Conservation (phyloP, 2,113 vertebrate genomes). For the Pygoscelis adeliae region DNA sequence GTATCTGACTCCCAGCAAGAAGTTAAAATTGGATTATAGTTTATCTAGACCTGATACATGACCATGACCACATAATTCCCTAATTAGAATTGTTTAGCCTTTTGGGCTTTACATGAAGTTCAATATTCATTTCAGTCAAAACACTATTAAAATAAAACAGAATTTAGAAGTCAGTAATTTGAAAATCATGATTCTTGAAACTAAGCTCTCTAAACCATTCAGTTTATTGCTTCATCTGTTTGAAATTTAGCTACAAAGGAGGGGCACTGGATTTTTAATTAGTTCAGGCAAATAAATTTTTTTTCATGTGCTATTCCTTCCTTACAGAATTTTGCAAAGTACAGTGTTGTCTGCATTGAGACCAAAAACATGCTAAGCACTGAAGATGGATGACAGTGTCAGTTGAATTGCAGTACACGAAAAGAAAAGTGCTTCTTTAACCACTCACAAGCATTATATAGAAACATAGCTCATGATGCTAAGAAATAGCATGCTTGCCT, state of each 20-base stretch:
- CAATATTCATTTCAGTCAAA: constrained; percentile 6
- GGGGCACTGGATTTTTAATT: not conserved
- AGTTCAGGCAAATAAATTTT: not conserved
- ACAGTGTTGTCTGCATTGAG: not conserved
- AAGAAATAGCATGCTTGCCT: not conserved
- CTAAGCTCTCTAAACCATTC: not conserved
- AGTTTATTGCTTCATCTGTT: not conserved
- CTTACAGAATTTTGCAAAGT: not conserved
- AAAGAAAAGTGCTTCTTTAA: constrained; percentile 26
- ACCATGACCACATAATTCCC: not conserved
- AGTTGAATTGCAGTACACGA: not conserved
- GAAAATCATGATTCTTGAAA: not conserved
- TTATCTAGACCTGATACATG: not conserved
- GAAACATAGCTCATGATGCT: not conserved
- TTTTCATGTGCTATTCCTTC: not conserved
- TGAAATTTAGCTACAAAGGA: not conserved
- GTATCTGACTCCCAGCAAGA: not conserved
- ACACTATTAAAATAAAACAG: not conserved
- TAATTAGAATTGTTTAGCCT: not conserved
- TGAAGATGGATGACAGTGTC: not conserved
- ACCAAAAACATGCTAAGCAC: not conserved
- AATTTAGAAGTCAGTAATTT: not conserved
- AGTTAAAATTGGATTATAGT: not conserved
- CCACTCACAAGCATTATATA: not conserved
- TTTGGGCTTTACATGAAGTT: not conserved